These are phyloP conservation scores for Agelas oroides DNA, from an alignment of 37 sponge, comb jelly and placozoan species.

Conservation along the genomic window DNA sequence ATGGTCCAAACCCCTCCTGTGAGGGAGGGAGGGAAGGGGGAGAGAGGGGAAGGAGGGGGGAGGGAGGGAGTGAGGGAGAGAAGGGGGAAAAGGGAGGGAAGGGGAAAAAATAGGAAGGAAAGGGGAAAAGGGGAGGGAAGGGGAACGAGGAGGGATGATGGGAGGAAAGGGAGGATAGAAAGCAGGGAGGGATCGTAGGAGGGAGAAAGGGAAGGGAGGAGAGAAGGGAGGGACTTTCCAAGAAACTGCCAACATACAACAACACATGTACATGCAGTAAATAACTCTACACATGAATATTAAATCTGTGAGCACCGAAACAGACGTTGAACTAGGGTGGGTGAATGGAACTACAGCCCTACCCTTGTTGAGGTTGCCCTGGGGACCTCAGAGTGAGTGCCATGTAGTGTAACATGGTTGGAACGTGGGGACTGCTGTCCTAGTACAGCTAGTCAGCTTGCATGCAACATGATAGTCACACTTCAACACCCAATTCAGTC, in stretches of 20 bases:
- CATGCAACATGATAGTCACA: too few relatives aligned
- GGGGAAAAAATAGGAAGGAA: not conserved
- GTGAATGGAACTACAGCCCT: too few relatives aligned
- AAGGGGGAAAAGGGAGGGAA: not conserved
- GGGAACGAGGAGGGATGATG: not conserved
- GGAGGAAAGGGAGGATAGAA: not conserved
- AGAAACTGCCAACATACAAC: too few relatives aligned
- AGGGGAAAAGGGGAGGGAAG: not conserved
- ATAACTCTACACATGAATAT: too few relatives aligned
- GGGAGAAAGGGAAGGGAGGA: not conserved
- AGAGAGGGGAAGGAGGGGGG: not conserved
- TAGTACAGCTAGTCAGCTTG: too few relatives aligned
- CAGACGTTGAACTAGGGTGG: not conserved
- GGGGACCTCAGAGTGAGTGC: too few relatives aligned
- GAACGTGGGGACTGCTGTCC: too few relatives aligned
- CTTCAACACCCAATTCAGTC: too few relatives aligned
- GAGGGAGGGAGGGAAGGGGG: not conserved
- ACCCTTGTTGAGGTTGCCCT: too few relatives aligned
- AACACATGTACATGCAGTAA: too few relatives aligned
- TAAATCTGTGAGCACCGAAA: not conserved
- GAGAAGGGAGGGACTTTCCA: too few relatives aligned
- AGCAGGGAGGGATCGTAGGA: not conserved
- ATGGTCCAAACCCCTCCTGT: conserved; percentile 95
- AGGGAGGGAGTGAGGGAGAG: not conserved
- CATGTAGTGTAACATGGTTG: too few relatives aligned